phyloP scores from a whole-genome alignment of 2,888 invertebrate genomes.

The Synergus japonicus region DNA sequence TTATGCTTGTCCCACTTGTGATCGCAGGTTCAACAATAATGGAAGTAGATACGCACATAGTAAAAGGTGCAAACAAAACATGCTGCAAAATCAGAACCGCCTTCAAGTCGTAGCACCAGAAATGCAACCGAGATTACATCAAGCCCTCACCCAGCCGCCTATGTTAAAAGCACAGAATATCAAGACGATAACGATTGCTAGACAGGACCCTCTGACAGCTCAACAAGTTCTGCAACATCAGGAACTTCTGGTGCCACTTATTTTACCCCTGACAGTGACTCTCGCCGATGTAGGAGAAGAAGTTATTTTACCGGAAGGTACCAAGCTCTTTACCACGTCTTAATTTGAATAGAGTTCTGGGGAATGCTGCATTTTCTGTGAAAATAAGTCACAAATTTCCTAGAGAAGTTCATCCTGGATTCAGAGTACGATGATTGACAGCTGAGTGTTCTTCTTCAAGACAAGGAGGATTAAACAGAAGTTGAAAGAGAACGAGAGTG shows the following conservation, averaged over 20 bases:
- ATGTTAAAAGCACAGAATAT: constrained; percentile 71
- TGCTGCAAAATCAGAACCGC: constrained; percentile 67
- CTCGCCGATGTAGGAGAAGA: constrained; percentile 74
- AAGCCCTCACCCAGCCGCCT: constrained; percentile 58
- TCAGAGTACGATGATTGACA: not conserved
- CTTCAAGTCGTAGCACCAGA: constrained; percentile 55
- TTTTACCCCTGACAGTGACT: constrained; percentile 73
- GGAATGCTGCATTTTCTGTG: constrained; percentile 24
- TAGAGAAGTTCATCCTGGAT: not conserved
- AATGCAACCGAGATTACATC: constrained; percentile 55
- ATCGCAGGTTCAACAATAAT: constrained; percentile 74
- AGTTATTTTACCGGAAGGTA: constrained; percentile 74
- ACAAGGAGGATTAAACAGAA: not conserved
- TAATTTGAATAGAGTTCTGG: constrained; percentile 53
- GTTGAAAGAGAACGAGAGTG: constrained; percentile 14
- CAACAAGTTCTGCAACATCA: constrained; percentile 73
- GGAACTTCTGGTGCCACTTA: constrained; percentile 74
- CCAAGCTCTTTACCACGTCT: constrained; percentile 74
- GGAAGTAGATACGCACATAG: constrained; percentile 76
- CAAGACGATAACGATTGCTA: constrained; percentile 73
- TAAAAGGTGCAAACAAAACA: constrained; percentile 74
- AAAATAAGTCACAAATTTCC: constrained; percentile 14
- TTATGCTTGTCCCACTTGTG: constrained; percentile 75
- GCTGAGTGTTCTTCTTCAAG: not conserved
- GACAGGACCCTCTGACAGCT: constrained; percentile 65